These are phyloP conservation scores for Otus sunia DNA, from an alignment of 2,113 vertebrate genomes.

Conservation along the genomic window DNA sequence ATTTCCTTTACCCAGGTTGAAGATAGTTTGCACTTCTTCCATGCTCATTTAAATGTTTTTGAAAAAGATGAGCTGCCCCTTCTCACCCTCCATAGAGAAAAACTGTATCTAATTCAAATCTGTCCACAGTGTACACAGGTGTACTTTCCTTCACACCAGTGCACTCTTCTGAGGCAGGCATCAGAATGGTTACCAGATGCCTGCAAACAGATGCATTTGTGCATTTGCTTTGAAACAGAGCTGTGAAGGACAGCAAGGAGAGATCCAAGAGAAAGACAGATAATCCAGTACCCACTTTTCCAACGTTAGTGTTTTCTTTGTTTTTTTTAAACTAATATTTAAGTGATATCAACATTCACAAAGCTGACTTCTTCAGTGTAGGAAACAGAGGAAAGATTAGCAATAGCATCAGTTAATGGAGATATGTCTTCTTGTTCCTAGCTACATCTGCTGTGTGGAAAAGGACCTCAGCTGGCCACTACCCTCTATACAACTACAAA, in stretches of 20 bases:
- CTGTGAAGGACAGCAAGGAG: not conserved
- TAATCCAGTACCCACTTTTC: not conserved
- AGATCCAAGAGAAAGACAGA: not conserved
- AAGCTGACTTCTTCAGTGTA: not conserved
- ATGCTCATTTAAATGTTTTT: not conserved
- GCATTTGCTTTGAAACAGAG: not conserved
- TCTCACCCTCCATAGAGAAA: not conserved
- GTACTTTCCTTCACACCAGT: not conserved
- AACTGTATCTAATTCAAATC: not conserved
- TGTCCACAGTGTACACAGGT: not conserved
- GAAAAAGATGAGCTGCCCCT: not conserved
- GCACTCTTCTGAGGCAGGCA: not conserved
- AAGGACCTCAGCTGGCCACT: not conserved
- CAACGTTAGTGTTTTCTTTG: too few relatives aligned
- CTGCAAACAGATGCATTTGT: not conserved
- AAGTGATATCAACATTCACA: not conserved
- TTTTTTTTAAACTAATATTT: not conserved
- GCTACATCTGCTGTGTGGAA: not conserved
- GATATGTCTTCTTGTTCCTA: not conserved
- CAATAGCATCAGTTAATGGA: not conserved
- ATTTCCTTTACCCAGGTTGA: not conserved
- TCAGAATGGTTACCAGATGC: not conserved
- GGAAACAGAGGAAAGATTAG: not conserved
- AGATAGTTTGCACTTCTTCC: not conserved
- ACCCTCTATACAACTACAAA: not conserved